These are phyloP conservation scores for Drosophila acutilabella DNA, from an alignment of 2,888 invertebrate species.

Conservation along the genomic window DNA sequence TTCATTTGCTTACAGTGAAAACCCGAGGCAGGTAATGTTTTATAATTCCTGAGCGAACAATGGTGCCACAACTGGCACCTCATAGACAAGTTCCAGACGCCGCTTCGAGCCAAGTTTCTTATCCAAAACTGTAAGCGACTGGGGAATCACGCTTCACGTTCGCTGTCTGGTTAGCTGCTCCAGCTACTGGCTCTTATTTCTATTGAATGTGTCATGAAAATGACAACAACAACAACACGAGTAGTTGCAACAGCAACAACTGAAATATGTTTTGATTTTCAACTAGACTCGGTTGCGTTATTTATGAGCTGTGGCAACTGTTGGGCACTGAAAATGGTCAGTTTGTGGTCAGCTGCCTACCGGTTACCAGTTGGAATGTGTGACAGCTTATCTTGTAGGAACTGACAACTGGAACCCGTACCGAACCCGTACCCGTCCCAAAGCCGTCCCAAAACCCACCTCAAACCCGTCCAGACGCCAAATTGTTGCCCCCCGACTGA, in stretches of 20 bases:
- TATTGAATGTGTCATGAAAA: conserved; percentile 79
- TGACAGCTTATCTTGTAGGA: conserved; percentile 83
- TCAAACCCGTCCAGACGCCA: conserved; percentile 30
- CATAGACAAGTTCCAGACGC: conserved; percentile 67
- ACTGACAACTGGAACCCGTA: conserved; percentile 79
- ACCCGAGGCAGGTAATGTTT: conserved; percentile 31
- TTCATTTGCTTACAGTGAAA: conserved; percentile 4
- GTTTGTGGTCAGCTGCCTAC: conserved; percentile 38
- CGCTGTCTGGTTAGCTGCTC: conserved; percentile 53
- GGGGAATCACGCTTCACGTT: conserved; percentile 41
- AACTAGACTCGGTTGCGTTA: conserved; percentile 72
- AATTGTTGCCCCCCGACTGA: conserved; percentile 64
- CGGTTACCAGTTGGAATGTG: conserved; percentile 68
- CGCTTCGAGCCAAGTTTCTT: conserved; percentile 31
- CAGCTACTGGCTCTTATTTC: conserved; percentile 72
- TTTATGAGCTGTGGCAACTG: conserved; percentile 44
- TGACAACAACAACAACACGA: conserved; percentile 48
- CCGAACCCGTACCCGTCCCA: conserved; percentile 25
- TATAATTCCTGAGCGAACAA: conserved; percentile 51
- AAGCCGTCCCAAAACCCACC: not conserved
- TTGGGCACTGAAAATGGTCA: conserved; percentile 33
- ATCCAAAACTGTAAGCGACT: conserved; percentile 15
- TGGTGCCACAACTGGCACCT: conserved; percentile 80
- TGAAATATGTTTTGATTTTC: conserved; percentile 78
- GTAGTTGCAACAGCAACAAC: conserved; percentile 25